Evolutionary conservation across 1,140 invertebrate genomes (phyloP).

Genomic region (Teleopsis dalmanni): DNA sequence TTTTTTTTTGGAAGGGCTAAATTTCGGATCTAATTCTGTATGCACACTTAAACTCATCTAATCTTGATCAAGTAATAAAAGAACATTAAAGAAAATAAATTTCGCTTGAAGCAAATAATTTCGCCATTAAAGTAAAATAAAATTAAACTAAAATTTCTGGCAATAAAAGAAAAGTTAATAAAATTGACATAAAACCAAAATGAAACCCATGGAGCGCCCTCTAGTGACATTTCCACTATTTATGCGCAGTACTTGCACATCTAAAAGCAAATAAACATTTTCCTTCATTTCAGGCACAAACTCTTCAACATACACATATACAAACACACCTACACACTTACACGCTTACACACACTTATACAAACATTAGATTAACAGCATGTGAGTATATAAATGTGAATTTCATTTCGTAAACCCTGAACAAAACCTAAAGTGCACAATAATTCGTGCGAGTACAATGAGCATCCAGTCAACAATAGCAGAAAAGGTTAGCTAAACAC

Average conservation of each 20-base stretch:
- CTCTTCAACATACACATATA: too few relatives aligned
- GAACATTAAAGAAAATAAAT: too few relatives aligned
- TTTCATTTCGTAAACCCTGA: conserved; percentile 3
- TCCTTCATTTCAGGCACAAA: neutral
- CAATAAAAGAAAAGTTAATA: conserved; percentile 6
- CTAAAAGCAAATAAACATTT: neutral
- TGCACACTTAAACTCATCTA: too few relatives aligned
- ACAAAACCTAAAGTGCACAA: neutral
- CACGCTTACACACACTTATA: too few relatives aligned
- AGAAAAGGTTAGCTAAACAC: neutral
- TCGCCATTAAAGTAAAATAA: too few relatives aligned
- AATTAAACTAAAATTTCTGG: neutral
- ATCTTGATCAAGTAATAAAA: too few relatives aligned
- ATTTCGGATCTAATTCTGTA: too few relatives aligned
- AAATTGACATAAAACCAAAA: conserved; percentile 3
- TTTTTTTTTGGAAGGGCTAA: too few relatives aligned
- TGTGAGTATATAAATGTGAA: conserved; percentile 1
- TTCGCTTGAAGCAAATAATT: too few relatives aligned
- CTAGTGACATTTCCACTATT: neutral
- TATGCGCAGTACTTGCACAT: neutral
- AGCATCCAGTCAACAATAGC: neutral
- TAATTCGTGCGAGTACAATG: neutral
- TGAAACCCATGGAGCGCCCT: neutral
- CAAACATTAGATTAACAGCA: too few relatives aligned
- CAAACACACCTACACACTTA: too few relatives aligned